These are phyloP conservation scores for Bombus balteatus DNA, from an alignment of 1,140 invertebrate species.

Conservation along the genomic window DNA sequence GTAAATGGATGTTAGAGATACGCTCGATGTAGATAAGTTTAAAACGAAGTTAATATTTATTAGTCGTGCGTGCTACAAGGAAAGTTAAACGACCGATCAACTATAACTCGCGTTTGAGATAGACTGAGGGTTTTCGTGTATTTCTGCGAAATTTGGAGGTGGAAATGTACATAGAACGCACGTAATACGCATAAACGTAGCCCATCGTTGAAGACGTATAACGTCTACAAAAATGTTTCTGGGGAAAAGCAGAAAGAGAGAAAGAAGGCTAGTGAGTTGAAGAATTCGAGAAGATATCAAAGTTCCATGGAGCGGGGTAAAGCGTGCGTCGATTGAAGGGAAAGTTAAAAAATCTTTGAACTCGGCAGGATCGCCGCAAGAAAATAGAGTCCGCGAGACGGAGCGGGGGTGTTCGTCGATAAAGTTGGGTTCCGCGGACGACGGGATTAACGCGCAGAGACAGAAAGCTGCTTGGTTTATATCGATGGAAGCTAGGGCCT, in stretches of 20 bases:
- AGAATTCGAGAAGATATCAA: not conserved
- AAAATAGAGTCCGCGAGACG: not conserved
- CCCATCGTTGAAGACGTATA: too few species aligned
- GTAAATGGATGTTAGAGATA: too few species aligned
- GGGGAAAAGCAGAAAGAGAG: too few species aligned
- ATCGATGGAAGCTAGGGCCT: conserved; percentile 23
- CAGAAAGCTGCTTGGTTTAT: conserved; percentile 40
- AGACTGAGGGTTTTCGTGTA: rapidly evolving
- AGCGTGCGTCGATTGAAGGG: conserved; percentile 6
- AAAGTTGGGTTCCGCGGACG: conserved; percentile 13
- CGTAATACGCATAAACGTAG: too few species aligned
- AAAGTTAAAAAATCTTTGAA: conserved; percentile 9
- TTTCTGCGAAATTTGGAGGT: too few species aligned
- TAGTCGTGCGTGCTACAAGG: too few species aligned
- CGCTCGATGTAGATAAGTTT: too few species aligned
- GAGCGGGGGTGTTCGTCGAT: not conserved
- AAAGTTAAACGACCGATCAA: too few species aligned
- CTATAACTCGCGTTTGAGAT: too few species aligned
- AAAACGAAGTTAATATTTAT: too few species aligned
- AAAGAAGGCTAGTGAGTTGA: not conserved
- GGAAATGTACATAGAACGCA: too few species aligned
- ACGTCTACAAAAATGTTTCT: too few species aligned
- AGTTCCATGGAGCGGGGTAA: not conserved
- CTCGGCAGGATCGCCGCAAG: not conserved
- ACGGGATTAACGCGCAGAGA: conserved; percentile 34